Base-by-base conservation (phyloP, 2,797 vertebrate genomes). In the Pitangus sulphuratus region DNA sequence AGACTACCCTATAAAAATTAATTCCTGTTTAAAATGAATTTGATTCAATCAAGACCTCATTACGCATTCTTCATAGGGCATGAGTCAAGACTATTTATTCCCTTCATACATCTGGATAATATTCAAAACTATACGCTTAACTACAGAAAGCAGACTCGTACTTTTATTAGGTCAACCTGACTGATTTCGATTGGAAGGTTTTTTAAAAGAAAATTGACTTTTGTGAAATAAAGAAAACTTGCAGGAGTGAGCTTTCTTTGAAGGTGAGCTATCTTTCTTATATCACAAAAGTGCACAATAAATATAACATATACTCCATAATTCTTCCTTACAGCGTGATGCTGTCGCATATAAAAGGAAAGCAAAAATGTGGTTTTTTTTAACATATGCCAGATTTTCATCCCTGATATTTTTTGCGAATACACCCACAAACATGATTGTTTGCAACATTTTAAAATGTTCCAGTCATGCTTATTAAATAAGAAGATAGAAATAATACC, bases 21-120 rank as follows among this genome's bases (percentile, higher is more conserved):
- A 97, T 98, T 98, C 98, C 97, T 98, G 93, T 97, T 98, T 98
- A 96, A 98, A 98, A 97, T 89, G 95, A 97, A 97, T 97, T 97
- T 98, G 97, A 98, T 98, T 98, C 95, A 98, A 97, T 98, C 97
- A 97, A 96, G 74, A 95, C 88, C 87, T 97, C 95, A 97, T 98
- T 97, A 97, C 90, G 93, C 85, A 97, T 98, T 97, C 97, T 97
- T 97, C 92, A 96, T 53, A 78, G 92, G 74, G 89, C 86, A 96
- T 75, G 93, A 97, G 97, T 97, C 96, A 97, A 95, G 97, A 97
- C 84, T 97, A 97, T 97, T 97, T 96, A 95, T 85, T 84, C 96
- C 96, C 97, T 97, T 96, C 95, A 97, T 97, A 96, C 84, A 97
- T 98, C 95, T 96, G 95, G 90, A 92, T 95, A 97, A 97, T 89